Evolutionary conservation across 2,113 vertebrate species (phyloP).

Genomic region (Rynchops niger): DNA sequence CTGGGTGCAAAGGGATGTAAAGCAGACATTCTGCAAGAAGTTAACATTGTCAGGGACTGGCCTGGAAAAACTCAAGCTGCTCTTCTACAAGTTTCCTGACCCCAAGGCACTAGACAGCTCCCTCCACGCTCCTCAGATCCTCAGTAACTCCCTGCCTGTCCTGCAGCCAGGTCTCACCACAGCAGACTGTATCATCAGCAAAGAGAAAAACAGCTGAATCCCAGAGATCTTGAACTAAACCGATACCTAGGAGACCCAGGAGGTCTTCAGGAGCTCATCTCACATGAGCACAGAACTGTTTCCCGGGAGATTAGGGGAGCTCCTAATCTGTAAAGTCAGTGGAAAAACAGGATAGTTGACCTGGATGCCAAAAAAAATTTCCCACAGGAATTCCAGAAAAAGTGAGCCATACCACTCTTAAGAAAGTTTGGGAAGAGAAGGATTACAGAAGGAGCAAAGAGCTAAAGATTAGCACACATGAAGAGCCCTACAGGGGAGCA

Average conservation of each 20-base stretch:
- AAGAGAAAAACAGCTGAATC: not conserved
- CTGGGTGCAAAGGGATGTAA: not conserved
- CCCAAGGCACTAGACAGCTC: not conserved
- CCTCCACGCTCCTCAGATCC: not conserved
- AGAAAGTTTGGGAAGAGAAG: not conserved
- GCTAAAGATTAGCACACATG: not conserved
- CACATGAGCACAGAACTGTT: not conserved
- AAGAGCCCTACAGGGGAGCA: not conserved
- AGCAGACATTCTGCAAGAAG: conserved; percentile 11
- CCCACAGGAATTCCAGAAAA: not conserved
- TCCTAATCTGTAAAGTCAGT: not conserved
- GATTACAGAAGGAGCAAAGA: not conserved
- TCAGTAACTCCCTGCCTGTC: not conserved
- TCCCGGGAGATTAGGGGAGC: not conserved
- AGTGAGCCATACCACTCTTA: not conserved
- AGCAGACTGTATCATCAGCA: not conserved
- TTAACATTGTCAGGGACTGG: not conserved
- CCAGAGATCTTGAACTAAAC: not conserved
- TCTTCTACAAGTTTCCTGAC: not conserved
- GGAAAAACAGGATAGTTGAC: not conserved
- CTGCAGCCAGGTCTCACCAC: not conserved
- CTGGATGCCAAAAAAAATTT: not conserved
- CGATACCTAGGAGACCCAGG: not conserved
- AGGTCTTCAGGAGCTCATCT: not conserved
- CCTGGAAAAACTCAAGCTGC: not conserved